A percentile compares a stretch with the other conserved stretches of the same genome.
Conservation (phyloP, 2,888 invertebrate genomes). For the Philereme transversata region DNA sequence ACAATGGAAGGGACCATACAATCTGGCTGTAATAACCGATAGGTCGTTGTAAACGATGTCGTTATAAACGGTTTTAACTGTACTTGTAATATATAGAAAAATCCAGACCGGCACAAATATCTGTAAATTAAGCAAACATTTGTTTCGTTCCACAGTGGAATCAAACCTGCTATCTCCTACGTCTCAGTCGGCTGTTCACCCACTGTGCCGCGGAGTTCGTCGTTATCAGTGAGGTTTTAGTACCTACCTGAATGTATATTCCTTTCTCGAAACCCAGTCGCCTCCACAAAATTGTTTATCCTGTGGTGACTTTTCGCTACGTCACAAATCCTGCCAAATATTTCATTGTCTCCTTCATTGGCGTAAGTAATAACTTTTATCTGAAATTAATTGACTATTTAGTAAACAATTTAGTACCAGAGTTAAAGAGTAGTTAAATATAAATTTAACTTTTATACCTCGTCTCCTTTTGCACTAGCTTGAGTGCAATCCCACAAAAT, state of each 20-base stretch:
- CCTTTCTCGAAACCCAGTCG: constrained; percentile 72
- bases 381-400: constrained; percentile 38
- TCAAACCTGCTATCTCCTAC: too few relatives aligned
- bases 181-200: too few relatives aligned
- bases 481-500: constrained; percentile 86
- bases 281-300: constrained; percentile 86
- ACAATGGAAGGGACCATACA: too few relatives aligned
- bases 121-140: too few relatives aligned
- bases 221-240: not conserved
- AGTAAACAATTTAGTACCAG: not conserved
- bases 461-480: constrained; percentile 43
- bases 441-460: constrained; percentile 34
- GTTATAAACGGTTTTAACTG: too few relatives aligned
- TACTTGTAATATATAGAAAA: too few relatives aligned
- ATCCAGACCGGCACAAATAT: too few relatives aligned
- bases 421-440: not conserved
- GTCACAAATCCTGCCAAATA: constrained; percentile 85
- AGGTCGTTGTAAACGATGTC: too few relatives aligned
- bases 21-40: too few relatives aligned
- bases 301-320: constrained; percentile 86
- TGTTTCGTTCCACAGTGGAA: too few relatives aligned
- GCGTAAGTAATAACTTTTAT: constrained; percentile 76
- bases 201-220: not conserved
- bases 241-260: constrained; percentile 77
- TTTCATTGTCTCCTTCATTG: constrained; percentile 87